Conservation (phyloP, 1,140 invertebrate species). For the Lanistes nyassanus region DNA sequence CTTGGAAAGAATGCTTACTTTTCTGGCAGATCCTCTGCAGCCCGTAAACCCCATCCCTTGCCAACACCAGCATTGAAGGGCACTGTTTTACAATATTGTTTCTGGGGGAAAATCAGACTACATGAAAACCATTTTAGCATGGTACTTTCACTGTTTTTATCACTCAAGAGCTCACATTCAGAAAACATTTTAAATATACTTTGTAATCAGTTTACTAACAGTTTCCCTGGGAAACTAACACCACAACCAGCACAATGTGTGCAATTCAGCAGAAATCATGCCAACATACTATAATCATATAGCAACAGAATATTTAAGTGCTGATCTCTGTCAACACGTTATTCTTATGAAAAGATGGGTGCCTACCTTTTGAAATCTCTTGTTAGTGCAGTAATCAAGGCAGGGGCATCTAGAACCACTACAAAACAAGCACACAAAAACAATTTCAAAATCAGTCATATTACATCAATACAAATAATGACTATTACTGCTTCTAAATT, state of each 20-base stretch:
- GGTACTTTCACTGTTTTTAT: too few species aligned
- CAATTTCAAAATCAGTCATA: not conserved
- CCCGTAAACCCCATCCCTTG: conserved; percentile 93
- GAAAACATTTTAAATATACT: too few species aligned
- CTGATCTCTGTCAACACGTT: not conserved
- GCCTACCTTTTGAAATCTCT: conserved; percentile 84
- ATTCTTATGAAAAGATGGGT: not conserved
- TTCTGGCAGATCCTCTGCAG: conserved; percentile 76
- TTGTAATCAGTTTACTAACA: too few species aligned
- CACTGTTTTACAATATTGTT: conserved; percentile 83
- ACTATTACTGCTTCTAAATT: not conserved
- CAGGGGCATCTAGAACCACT: conserved; percentile 90
- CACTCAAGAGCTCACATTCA: too few species aligned
- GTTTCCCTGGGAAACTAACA: too few species aligned
- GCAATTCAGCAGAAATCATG: too few species aligned
- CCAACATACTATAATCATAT: too few species aligned
- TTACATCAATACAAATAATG: not conserved
- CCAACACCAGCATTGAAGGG: conserved; percentile 88
- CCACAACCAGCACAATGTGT: too few species aligned
- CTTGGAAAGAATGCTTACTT: conserved; percentile 70
- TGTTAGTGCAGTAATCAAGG: conserved; percentile 90
- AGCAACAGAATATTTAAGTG: too few species aligned
- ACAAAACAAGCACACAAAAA: conserved; percentile 55
- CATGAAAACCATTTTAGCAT: conserved; percentile 12
- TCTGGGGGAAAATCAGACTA: conserved; percentile 55